A percentile compares a stretch with the other conserved stretches of the same genome.
phyloP scores from a whole-genome alignment of 2,888 invertebrate species.

The Octonoba sinensis region DNA sequence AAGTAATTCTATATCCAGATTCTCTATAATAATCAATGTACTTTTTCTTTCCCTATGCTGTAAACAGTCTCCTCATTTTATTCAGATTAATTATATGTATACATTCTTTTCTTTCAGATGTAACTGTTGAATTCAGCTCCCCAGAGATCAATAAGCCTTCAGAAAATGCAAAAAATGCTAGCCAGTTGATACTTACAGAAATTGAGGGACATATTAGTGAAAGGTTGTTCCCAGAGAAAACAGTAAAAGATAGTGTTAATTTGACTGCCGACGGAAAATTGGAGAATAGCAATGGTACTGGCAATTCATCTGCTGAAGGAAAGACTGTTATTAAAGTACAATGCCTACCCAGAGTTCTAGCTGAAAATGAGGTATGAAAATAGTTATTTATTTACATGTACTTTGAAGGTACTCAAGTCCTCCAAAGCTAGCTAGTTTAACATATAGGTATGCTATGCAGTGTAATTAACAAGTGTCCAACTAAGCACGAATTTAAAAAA shows the following conservation, averaged over 20 bases:
- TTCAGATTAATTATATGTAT: not conserved
- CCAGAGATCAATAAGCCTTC: slow-evolving; percentile 21
- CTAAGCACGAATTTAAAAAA: too few species aligned
- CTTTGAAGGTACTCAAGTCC: too few species aligned
- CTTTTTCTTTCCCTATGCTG: not conserved
- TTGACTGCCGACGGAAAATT: not conserved
- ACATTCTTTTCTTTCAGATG: slow-evolving; percentile 12
- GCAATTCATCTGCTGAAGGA: slow-evolving; percentile 29
- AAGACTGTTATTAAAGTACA: slow-evolving; percentile 52
- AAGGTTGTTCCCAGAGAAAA: not conserved
- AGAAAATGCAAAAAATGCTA: slow-evolving; percentile 51
- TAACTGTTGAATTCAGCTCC: slow-evolving; percentile 39
- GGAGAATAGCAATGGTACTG: slow-evolving; percentile 10
- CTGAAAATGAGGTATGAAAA: slow-evolving; percentile 45
- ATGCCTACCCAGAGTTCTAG: slow-evolving; percentile 33
- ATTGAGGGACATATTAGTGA: slow-evolving; percentile 12
- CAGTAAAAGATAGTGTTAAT: not conserved
- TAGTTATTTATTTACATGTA: not conserved
- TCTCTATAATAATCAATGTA: not conserved
- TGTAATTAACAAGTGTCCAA: too few species aligned
- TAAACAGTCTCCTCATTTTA: not conserved
- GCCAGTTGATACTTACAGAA: slow-evolving; percentile 31
- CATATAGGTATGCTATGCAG: too few species aligned
- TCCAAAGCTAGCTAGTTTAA: too few species aligned
- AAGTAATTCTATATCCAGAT: too few species aligned